Conservation (phyloP, 2,113 vertebrate species). For the Forbesichthys papilliferus region DNA sequence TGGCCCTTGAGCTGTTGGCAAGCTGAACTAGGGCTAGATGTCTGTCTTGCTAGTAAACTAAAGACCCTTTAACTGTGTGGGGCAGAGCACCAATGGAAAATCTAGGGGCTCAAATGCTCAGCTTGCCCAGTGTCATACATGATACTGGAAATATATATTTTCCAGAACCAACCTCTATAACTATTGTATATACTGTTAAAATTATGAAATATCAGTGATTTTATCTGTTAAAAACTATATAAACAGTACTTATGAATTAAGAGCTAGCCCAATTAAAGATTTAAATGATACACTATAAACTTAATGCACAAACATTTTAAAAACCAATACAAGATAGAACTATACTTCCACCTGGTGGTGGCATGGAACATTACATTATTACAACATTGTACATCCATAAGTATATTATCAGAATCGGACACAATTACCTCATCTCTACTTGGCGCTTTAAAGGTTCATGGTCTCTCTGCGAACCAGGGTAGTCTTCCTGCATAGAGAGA, state of each 20-base stretch:
- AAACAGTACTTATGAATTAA: not conserved
- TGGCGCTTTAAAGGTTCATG: slow-evolving; percentile 55
- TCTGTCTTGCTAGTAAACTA: slow-evolving; percentile 23
- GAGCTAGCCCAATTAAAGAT: not conserved
- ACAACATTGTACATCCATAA: not conserved
- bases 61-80: slow-evolving; percentile 5
- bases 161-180: not conserved
- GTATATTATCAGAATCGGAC: not conserved
- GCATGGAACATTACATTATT: not conserved
- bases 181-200: not conserved
- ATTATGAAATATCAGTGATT: too few relatives aligned
- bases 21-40: slow-evolving; percentile 25
- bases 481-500: slow-evolving; percentile 48
- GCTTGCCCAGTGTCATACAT: too few relatives aligned
- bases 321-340: slow-evolving; percentile 7
- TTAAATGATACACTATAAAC: not conserved
- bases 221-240: too few relatives aligned
- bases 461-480: slow-evolving; percentile 41
- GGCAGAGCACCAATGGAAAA: not conserved
- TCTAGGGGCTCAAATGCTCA: too few relatives aligned
- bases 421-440: slow-evolving; percentile 59
- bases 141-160: not conserved
- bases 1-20: slow-evolving; percentile 48
- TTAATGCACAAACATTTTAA: not conserved
- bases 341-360: slow-evolving; percentile 59